Conservation (phyloP, 2,888 invertebrate genomes). For the Trachelus troglodyta region DNA sequence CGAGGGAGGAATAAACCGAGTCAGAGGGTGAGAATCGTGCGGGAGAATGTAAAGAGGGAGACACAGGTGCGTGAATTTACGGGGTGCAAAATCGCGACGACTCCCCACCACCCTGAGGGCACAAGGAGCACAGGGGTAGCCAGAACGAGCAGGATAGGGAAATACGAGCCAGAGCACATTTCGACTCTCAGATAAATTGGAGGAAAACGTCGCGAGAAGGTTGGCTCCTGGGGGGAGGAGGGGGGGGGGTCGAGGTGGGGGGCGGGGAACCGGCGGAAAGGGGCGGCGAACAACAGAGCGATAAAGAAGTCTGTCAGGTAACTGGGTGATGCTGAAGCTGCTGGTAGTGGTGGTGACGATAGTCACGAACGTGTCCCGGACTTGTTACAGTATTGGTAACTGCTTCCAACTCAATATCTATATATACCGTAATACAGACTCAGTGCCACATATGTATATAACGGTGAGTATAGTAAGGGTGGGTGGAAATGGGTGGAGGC, state of each 20-base stretch:
- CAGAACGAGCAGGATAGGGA: background rate
- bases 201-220: conserved; percentile 15
- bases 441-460: background rate
- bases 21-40: background rate
- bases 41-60: background rate
- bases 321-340: conserved; percentile 27
- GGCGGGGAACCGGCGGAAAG: conserved; percentile 21
- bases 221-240: conserved; percentile 2
- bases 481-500: background rate
- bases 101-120: background rate
- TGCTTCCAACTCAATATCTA: background rate
- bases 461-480: background rate
- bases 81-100: background rate
- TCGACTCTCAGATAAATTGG: conserved; percentile 31
- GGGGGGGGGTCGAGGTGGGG: background rate
- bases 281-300: conserved; percentile 44
- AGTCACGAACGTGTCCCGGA: background rate
- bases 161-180: conserved; percentile 7
- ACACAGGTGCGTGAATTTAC: background rate
- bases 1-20: too few species aligned
- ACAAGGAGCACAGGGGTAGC: background rate
- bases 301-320: conserved; percentile 40
- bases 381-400: background rate
- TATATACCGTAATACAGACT: background rate
- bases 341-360: conserved; percentile 16